Evolutionary conservation across 1,140 invertebrate genomes (phyloP).

Genomic region (Cherax destructor): DNA sequence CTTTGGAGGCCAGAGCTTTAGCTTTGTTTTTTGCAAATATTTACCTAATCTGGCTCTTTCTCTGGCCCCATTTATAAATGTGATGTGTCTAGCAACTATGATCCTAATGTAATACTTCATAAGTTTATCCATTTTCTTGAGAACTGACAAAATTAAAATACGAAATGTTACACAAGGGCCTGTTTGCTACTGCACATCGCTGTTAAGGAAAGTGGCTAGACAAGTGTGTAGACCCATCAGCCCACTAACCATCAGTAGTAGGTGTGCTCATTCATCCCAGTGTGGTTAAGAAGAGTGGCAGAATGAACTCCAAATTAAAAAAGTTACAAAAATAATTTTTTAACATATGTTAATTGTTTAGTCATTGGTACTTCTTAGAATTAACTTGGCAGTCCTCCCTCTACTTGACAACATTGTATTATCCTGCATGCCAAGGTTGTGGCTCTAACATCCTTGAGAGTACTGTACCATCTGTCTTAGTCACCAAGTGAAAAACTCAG

Average conservation of each 20-base stretch:
- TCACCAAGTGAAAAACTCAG: constrained; percentile 40
- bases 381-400: neutral
- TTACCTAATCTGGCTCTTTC: constrained; percentile 38
- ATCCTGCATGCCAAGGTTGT: constrained; percentile 18
- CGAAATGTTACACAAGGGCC: neutral
- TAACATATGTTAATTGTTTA: neutral
- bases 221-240: constrained; percentile 31
- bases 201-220: constrained; percentile 40
- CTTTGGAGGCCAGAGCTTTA: constrained; percentile 27
- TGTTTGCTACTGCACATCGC: constrained; percentile 1
- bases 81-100: constrained; percentile 7
- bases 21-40: constrained; percentile 9
- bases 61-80: constrained; percentile 34
- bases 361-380: neutral
- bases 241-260: constrained; percentile 13
- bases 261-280: constrained; percentile 16
- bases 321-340: neutral
- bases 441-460: constrained; percentile 31
- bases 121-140: neutral
- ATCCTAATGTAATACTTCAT: neutral
- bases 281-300: constrained; percentile 20
- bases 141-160: constrained; percentile 14
- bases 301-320: neutral
- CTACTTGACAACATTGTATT: constrained; percentile 19
- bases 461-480: constrained; percentile 42